Base-by-base conservation (phyloP, 2,797 vertebrate species). In the Saxicola maurus region DNA sequence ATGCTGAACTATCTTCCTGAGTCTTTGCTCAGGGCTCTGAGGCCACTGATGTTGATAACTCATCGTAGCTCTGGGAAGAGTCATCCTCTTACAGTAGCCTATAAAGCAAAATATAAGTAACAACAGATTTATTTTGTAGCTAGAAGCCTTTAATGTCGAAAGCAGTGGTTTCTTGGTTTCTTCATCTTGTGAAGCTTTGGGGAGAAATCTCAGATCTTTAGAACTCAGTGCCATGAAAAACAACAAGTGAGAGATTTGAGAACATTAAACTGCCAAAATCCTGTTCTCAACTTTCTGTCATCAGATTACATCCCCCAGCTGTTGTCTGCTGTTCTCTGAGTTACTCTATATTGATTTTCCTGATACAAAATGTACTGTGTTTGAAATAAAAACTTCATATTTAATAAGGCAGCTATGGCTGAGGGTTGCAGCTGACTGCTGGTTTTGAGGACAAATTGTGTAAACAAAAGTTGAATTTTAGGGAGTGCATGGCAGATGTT, bases 361-460 rank as follows among this genome's bases (percentile, higher is more conserved):
- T 82, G 80, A 91, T 91, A 90, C 90, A 93, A 81, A 92, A 69
- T 90, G 93, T 95, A 53, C 90, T 37, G 52, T 53, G 56, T 95
- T 96, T 92, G 76, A 91, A 94, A 82, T 48, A 87, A 94, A 91
- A 86, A 10, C 35, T 64, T 84, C 64, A 43, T 64, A 74, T 90
- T 93, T 81, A 94, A 84, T 79, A 61, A 73, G 25, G 64, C 82
- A 71, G 53, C 82, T 73, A 60, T 57, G 71, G 53, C 46, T 55
- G 69, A n/a, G 62, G 49, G 38, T 28, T 76, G 74, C 80, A 91
- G 82, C 78, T 51, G 68, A 60, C 35, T 75, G 52, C 79, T 56
- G 42, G 4, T 46, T 86, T 71, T 76, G 57, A 79, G 87, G 87
- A 61, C 73, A 87, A 87, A 71, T 18, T 8, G 4, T 37, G 31